phyloP scores from a whole-genome alignment of 2,888 invertebrate genomes.

The Meghimatium bilineatum region DNA sequence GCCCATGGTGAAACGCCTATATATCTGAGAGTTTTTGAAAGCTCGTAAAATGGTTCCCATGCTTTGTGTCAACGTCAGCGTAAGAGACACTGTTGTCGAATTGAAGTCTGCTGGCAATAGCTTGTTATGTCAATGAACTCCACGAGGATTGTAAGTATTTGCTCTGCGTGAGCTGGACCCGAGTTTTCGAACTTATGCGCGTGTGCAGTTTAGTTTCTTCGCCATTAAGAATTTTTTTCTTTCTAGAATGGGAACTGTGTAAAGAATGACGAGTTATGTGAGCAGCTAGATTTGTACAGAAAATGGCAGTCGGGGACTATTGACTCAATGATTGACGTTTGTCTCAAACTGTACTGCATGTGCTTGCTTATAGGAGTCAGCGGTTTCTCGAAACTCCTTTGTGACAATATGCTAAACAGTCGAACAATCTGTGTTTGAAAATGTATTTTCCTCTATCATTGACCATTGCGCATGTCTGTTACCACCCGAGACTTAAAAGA shows the following conservation, averaged over 20 bases:
- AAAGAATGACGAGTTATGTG: background rate
- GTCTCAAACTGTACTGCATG: background rate
- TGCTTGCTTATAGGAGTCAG: background rate
- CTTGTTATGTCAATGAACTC: background rate
- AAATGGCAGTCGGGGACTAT: background rate
- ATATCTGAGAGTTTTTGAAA: constrained; percentile 12
- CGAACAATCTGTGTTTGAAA: too few relatives aligned
- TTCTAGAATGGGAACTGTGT: background rate
- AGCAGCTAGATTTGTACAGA: background rate
- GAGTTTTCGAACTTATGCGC: background rate
- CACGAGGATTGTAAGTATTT: background rate
- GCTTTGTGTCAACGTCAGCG: constrained; percentile 2
- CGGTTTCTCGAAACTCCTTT: background rate
- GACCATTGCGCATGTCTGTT: too few relatives aligned
- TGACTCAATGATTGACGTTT: background rate
- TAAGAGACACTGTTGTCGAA: background rate
- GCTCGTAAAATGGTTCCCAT: constrained; percentile 13
- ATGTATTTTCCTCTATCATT: too few relatives aligned
- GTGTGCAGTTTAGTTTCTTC: background rate
- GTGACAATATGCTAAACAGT: background rate
- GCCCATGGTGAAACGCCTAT: background rate
- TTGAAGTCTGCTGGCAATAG: background rate
- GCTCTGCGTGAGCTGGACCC: background rate
- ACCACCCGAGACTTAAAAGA: too few relatives aligned
- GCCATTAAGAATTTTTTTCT: background rate